Base-by-base conservation (phyloP, 2,113 vertebrate species). In the Chionodraco myersi region DNA sequence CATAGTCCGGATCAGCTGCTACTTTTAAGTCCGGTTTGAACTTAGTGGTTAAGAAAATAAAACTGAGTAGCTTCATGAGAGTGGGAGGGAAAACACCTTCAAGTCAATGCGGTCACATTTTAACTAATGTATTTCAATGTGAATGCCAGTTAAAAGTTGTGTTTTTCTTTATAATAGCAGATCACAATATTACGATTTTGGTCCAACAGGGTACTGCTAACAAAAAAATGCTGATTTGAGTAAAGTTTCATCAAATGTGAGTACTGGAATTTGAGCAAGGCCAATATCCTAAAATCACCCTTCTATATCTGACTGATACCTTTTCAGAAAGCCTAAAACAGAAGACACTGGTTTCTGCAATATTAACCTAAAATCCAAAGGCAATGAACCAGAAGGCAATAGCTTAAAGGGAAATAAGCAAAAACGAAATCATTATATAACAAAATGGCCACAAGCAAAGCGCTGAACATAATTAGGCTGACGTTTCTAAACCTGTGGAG, bases 351-450 rank as follows among this genome's bases (percentile, higher is more conserved):
- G 16, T 23, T 23, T 71, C 75, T 75, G 59, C 4, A 44, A 52
- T 51, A 82, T 65, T 66, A 81, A 75, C 44, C 52, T 72, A 54
- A 80, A 68, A 76, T 52, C n/a, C n/a, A 54, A 92, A 86, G 79
- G 87, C 88, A 89, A 88, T 64, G 5, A 89, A 83, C 73, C 59
- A 76, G 89, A 90, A 90, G 81, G 88, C 84, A 86, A 85, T 21
- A 63, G 73, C 69, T 59, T 30, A 77, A 79, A 77, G 61, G 47
- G 34, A 60, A 69, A 77, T 56, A 58, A 64, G 12, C 5, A 52
- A 64, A 41, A 41, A 41, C 30, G 36, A 41, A 30, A 30, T 30
- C 30, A 41, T 41, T 41, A 41, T 41, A 41, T 41, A 41, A 41
- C 36, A n/a, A 60, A 80, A 73, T 41, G 64, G 59, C 45, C 51